Conservation (phyloP, 2,113 vertebrate species). For the Cephalopterus ornatus region DNA sequence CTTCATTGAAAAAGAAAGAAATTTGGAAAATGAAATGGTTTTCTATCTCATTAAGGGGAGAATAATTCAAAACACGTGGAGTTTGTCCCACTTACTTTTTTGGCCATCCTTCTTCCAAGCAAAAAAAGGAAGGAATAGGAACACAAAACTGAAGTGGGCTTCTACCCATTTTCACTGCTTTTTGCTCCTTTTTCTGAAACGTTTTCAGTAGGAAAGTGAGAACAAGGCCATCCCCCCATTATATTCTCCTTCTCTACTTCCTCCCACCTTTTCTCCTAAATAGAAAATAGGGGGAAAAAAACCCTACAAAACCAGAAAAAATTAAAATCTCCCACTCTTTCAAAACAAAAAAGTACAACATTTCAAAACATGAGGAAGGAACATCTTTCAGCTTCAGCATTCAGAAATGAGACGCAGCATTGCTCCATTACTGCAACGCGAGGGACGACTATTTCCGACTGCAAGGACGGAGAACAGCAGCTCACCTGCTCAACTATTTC, state of each 20-base stretch:
- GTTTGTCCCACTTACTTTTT: slow-evolving; percentile 64
- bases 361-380: slow-evolving; percentile 27
- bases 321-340: slow-evolving; percentile 19
- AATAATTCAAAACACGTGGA: slow-evolving; percentile 59
- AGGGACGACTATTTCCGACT: not conserved
- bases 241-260: slow-evolving; percentile 60
- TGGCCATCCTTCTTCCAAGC: slow-evolving; percentile 33
- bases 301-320: not conserved
- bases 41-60: slow-evolving; percentile 46
- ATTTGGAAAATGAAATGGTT: slow-evolving; percentile 3
- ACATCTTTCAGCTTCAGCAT: not conserved
- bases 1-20: not conserved
- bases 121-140: slow-evolving; percentile 32
- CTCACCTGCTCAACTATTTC: not conserved
- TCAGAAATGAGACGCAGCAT: not conserved
- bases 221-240: slow-evolving; percentile 67
- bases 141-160: slow-evolving; percentile 55
- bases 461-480: not conserved
- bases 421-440: not conserved
- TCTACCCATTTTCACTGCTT: slow-evolving; percentile 51
- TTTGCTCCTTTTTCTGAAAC: slow-evolving; percentile 56
- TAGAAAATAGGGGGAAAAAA: slow-evolving; percentile 44
- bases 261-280: slow-evolving; percentile 33
- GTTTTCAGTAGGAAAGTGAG: slow-evolving; percentile 65
- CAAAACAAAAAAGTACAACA: not conserved